These are phyloP conservation scores for Bombylius discolor DNA, from an alignment of 2,888 invertebrate genomes.

Conservation along the genomic window DNA sequence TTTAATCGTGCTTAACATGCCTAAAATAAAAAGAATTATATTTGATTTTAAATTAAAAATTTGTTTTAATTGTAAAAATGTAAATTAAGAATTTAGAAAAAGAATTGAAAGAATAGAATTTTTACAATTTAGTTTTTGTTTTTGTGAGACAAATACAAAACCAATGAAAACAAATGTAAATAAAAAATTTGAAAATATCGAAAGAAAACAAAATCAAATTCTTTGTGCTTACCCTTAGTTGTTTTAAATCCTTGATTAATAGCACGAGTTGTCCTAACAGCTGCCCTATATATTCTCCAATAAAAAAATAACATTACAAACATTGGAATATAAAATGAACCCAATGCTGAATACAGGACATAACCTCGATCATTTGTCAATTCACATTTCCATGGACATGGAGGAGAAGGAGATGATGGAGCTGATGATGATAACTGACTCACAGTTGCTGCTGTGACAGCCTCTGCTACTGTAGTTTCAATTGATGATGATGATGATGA, in stretches of 20 bases:
- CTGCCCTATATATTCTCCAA: conserved; percentile 91
- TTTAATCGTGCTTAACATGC: too few species aligned
- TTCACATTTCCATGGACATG: conserved; percentile 77
- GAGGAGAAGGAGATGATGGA: conserved; percentile 36
- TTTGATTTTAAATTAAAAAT: too few species aligned
- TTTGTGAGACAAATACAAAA: too few species aligned
- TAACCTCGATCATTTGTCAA: conserved; percentile 90
- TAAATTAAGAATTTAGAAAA: too few species aligned
- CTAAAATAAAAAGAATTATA: too few species aligned
- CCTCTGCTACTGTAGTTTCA: conserved; percentile 7
- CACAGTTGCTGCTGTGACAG: neutral
- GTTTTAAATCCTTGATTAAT: conserved; percentile 85
- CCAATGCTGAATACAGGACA: conserved; percentile 91
- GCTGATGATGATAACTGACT: conserved; percentile 6
- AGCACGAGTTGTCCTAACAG: conserved; percentile 81
- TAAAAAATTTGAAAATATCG: neutral
- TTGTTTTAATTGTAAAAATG: too few species aligned
- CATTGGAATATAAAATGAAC: conserved; percentile 98
- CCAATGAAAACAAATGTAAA: neutral
- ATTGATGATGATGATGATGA: conserved; percentile 6
- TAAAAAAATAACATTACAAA: conserved; percentile 97
- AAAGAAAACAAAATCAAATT: neutral
- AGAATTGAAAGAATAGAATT: too few species aligned
- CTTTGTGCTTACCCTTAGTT: conserved; percentile 51
- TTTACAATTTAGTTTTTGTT: too few species aligned